Evolutionary conservation across 2,888 invertebrate genomes (phyloP).

Genomic region (Bedellia somnulentella): DNA sequence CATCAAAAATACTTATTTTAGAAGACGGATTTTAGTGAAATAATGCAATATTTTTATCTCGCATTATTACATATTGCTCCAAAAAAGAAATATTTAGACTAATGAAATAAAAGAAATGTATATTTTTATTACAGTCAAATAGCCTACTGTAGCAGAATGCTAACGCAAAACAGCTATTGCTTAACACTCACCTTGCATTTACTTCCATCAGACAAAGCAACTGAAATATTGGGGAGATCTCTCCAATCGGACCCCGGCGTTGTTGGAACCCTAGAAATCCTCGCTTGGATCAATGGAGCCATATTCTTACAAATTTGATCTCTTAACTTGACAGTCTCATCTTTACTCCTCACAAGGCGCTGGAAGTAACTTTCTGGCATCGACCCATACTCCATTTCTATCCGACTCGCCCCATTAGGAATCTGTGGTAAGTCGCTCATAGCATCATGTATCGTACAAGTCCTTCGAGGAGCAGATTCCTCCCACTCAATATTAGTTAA

Average conservation of each 20-base stretch:
- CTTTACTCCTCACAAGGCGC: slow-evolving; percentile 63
- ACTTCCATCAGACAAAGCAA: slow-evolving; percentile 71
- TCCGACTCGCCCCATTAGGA: slow-evolving; percentile 68
- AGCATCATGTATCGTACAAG: slow-evolving; percentile 78
- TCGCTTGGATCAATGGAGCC: slow-evolving; percentile 75
- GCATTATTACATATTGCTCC: too few relatives aligned
- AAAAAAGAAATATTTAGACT: too few relatives aligned
- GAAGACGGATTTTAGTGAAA: too few relatives aligned
- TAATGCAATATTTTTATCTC: too few relatives aligned
- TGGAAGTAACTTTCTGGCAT: slow-evolving; percentile 78
- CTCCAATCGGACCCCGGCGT: slow-evolving; percentile 82
- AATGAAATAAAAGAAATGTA: too few relatives aligned
- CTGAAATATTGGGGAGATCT: slow-evolving; percentile 77
- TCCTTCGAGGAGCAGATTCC: slow-evolving; percentile 73
- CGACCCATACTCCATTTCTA: slow-evolving; percentile 71
- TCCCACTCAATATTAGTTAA: slow-evolving; percentile 62
- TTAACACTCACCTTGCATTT: slow-evolving; percentile 55
- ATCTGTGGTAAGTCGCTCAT: slow-evolving; percentile 81
- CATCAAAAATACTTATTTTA: too few relatives aligned
- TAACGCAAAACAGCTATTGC: too few relatives aligned
- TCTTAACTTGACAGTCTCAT: slow-evolving; percentile 56
- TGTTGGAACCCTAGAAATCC: slow-evolving; percentile 75
- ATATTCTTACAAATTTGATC: slow-evolving; percentile 87
- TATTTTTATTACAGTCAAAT: too few relatives aligned
- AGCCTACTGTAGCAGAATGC: too few relatives aligned